Evolutionary conservation across 1,140 invertebrate genomes (phyloP), one percentile per base, ranked within the genome.

Genomic region (Tetranychus cinnabarinus): DNA sequence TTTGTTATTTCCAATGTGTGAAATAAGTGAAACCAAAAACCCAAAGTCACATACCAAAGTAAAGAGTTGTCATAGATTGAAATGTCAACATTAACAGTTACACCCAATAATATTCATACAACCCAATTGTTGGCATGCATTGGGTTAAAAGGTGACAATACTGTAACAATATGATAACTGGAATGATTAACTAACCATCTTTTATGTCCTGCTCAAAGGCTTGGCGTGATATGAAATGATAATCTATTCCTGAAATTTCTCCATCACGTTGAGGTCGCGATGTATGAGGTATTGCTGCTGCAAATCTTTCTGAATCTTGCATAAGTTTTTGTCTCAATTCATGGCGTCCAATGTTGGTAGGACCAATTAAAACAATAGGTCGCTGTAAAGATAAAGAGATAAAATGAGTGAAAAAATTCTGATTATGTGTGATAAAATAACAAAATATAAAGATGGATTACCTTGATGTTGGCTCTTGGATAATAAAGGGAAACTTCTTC

Each of bases 151-250:
- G 23, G 23, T 23, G 23, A 23, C 23, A 23, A 23, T 23, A 23
- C 23, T 23, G 23, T 23, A 23, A 23, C 23, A 23, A 23, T 23
- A 23, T 23, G 23, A 57, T 35, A 35, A 34, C 10, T 10, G 46
- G 23, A 33, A 2, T 35, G 3, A 34, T 13, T 2, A 34, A 45
- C 42, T 37, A 33, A 62, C 63, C 61, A 65, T 60, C 72, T 67
- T 37, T 71, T 65, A 98, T 97, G 72, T 98, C 95, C 66, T 81
- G 79, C 74, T 99, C 92, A 93, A 99, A 98, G 77, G 97, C 87
- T 70, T 97, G 91, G 65, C 91, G 78, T 2, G 90, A 95, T 4
- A 79, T 72, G 67, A 79, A 78, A 67, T 77, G 73, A 66, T 78
- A 79, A 65, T 78, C 75, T 36, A 72, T 70, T 12, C 74, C 76